Evolutionary conservation across 1,140 invertebrate species (phyloP), one percentile per base, ranked within the genome.

Genomic region (Trichonephila inaurata): DNA sequence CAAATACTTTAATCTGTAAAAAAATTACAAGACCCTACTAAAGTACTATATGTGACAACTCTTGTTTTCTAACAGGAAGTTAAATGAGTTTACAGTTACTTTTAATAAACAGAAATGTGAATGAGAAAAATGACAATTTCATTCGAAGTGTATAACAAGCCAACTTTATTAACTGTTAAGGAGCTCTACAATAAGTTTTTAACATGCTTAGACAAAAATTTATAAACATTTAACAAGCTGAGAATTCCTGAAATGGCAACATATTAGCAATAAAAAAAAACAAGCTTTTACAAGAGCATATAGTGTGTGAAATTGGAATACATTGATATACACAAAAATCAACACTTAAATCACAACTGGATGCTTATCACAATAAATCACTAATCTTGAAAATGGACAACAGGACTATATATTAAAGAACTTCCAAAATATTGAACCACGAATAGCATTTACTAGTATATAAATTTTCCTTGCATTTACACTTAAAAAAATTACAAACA

Each of bases 121-220:
- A 51, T 51, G 51, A 51, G n/a, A 19, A 21, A 58, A 12, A 83
- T 51, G 51, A 12, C 81, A 85, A 21, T 24, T 28, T 40, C 28
- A 21, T 88, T 88, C 28, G 86, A 92, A 93, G 92, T 93, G 92
- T 93, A 93, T 93, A 93, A 93, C 92, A 93, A 93, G 92, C 92
- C 92, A 93, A 93, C 92, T 93, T 93, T 93, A 93, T 93, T 85
- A 92, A 85, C 66, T 69, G 44, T 93, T 81, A 81, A 93, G 92
- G 92, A 93, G 19, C 62, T 87, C 92, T 93, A 93, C 92, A 93
- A 88, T 77, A 93, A 28, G 86, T 28, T 92, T 40, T 87, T 81
- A 93, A 93, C 92, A 93, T 93, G 92, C 85, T 93, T 89, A 93
- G 85, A 93, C 92, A 93, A 93, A 93, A 93, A 88, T 69, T 81